Evolutionary conservation across 2,113 vertebrate species (phyloP), one percentile per base, ranked within the genome.

Genomic region (Butastur rufipennis): DNA sequence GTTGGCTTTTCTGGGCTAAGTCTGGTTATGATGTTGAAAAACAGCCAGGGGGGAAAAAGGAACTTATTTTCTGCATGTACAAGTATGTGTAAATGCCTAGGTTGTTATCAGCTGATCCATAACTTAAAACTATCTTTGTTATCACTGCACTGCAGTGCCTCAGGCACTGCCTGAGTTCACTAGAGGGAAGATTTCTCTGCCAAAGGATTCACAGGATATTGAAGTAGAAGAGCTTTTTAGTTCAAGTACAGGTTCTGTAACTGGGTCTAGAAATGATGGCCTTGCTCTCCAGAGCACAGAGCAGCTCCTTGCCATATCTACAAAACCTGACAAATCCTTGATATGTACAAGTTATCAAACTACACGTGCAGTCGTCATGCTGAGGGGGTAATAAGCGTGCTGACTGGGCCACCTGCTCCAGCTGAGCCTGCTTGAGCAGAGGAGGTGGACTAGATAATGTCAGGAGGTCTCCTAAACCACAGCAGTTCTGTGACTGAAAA

Each of bases 61-160:
- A 40, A 6, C 29, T 81, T 8, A 3, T 50, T 55, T 61, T 77
- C 17, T 0, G 0, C 5, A 3, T 14, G n/a, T 26, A 15, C 58
- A 26, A 40, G 36, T 62, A 43, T 61, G 53, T 63, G 72, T 68
- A 10, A 16, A 6, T 40, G 55, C 21, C 36, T 27, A 23, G 48
- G 77, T 32, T 55, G 13, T 48, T 78, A 48, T 26, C 71, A 72
- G 70, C 42, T 72, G 81, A 61, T 38, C 48, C 16, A 9, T 70
- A 53, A 31, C 56, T 62, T 56, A n/a, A 45, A 88, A 26, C 53
- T 27, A 1, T 11, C 53, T 45, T 34, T 74, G 43, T 70, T 53
- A 70, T 22, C 26, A 5, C 27, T 68, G 55, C 20, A 5, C n/a
- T 59, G 50, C 47, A 7, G 53, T n/a, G 16, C 59, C 58, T 71